These are phyloP conservation scores for Rhinoraja longicauda DNA, from an alignment of 2,797 vertebrate species.

Conservation along the genomic window DNA sequence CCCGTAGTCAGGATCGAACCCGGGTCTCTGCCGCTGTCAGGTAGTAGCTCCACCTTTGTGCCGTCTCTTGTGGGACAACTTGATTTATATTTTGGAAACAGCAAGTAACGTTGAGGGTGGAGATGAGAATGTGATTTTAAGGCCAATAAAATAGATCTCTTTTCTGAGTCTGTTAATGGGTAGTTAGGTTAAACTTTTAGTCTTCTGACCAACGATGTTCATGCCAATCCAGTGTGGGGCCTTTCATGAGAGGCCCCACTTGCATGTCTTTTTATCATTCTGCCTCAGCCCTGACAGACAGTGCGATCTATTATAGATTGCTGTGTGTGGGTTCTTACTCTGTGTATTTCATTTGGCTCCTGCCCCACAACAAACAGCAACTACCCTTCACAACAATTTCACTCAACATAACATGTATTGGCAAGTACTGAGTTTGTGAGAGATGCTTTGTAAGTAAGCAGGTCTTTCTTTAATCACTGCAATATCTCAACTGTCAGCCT, in stretches of 20 bases:
- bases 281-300: neutral
- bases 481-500: neutral
- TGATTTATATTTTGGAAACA: neutral
- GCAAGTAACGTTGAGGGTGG: neutral
- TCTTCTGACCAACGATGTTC: neutral
- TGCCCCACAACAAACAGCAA: neutral
- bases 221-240: neutral
- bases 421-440: neutral
- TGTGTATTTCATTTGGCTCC: neutral
- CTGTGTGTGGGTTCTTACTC: no score
- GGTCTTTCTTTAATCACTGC: neutral
- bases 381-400: neutral
- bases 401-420: neutral
- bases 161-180: neutral
- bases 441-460: no score
- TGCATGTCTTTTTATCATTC: neutral
- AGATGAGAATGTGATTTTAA: neutral
- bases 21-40: no score
- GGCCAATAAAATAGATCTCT: neutral
- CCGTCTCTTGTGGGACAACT: neutral
- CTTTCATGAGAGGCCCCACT: neutral
- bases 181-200: neutral
- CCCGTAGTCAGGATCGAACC: no score
- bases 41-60: no score
- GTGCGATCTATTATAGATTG: neutral